Base-by-base conservation (phyloP, 2,113 vertebrate genomes). In the Sylvietta virens region DNA sequence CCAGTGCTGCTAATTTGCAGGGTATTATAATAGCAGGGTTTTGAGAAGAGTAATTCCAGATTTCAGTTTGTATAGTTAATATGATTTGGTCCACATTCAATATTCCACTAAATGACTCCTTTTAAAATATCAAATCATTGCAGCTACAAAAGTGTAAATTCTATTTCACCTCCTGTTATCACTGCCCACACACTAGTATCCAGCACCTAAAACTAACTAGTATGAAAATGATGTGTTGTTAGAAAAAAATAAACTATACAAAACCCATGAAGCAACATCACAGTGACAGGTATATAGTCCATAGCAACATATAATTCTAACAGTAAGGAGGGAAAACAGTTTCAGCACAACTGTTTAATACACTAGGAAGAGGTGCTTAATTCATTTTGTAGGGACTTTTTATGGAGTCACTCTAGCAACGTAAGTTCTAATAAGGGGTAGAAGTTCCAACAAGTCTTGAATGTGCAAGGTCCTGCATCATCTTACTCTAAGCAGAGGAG, bases 401-500 rank as follows among this genome's bases (percentile, higher is more conserved):
- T 35, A 42, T 24, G 15, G 24, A 81, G 27, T 78, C 16, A 54
- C 23, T 84, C 92, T 16, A 82, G 35, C 39, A 50, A 31, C 0
- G 0, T 0, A 0, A 31, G 13, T 31, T 81, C 14, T 71, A 0
- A 0, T 10, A 60, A 37, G 8, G 5, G 23, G 3, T 31, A 69
- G 39, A 85, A 79, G 4, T 67, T 31, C 19, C 61, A 71, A 7
- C 0, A 1, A 35, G 15, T 26, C 40, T n/a, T 35, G 31, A n/a
- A 76, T 3, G n/a, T 44, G 44, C 22, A 54, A 30, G 5, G 18
- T 76, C 37, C 44, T 86, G 40, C 0, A 0, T 13, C 22, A 51
- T 1, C 9, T 60, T 47, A 51, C 16, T 37, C 17, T 45, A 87
- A 65, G 50, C 15, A 88, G n/a, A 9, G 5, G 15, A 80, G 20